Conservation (phyloP, 2,888 invertebrate genomes). For the Scrobipalpa costella region DNA sequence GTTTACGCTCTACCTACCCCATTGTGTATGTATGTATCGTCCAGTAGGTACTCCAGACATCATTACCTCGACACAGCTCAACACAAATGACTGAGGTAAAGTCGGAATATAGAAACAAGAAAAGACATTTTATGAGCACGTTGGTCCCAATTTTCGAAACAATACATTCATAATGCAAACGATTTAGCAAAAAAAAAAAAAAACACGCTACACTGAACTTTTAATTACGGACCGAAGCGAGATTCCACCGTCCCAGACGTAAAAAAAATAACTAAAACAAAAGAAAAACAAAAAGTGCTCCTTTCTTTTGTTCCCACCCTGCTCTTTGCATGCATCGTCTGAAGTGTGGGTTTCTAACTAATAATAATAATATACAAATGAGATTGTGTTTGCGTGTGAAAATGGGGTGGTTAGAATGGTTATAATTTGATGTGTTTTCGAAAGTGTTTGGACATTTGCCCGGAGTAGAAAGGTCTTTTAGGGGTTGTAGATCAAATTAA, state of each 20-base stretch:
- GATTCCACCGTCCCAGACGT: slow-evolving; percentile 7
- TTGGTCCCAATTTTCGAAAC: slow-evolving; percentile 1
- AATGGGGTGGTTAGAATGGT: too few relatives aligned
- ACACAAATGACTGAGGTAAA: too few relatives aligned
- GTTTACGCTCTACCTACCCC: too few relatives aligned
- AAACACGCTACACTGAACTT: slow-evolving; percentile 13
- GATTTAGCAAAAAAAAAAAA: slow-evolving; percentile 15
- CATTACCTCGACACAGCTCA: too few relatives aligned
- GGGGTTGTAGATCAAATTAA: too few relatives aligned
- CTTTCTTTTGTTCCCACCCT: slow-evolving; percentile 14
- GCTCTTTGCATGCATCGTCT: slow-evolving; percentile 7
- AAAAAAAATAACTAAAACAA: slow-evolving; percentile 12
- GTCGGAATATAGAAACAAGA: too few relatives aligned
- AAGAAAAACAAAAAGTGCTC: slow-evolving; percentile 6
- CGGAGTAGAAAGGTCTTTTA: too few relatives aligned
- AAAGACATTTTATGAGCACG: slow-evolving; percentile 11
- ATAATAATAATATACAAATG: neutral
- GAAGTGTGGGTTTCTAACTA: neutral
- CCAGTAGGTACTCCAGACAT: too few relatives aligned
- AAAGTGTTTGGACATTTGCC: too few relatives aligned
- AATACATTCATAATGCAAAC: slow-evolving; percentile 10
- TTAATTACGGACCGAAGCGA: slow-evolving; percentile 8
- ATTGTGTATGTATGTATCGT: too few relatives aligned
- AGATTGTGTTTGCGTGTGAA: too few relatives aligned
- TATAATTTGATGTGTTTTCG: too few relatives aligned